Base-by-base conservation (phyloP, 2,113 vertebrate genomes). In the Neotoma lepida region DNA sequence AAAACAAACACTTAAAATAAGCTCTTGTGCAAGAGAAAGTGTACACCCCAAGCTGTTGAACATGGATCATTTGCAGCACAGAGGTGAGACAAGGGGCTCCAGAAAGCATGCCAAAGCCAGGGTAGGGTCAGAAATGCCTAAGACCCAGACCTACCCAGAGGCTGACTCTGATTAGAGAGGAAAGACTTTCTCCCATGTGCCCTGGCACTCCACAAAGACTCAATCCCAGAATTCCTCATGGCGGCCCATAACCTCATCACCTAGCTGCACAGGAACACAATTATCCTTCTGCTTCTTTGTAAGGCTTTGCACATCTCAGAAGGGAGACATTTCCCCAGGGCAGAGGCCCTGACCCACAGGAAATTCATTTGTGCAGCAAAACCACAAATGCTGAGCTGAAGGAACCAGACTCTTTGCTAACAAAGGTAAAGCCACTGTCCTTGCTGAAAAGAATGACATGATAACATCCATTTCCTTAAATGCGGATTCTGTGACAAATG, bases 231-330 rank as follows among this genome's bases (percentile, higher is more conserved):
- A 66, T 41, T 68, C 9, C 10, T 56, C 61, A 61, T 24, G 35
- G 74, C 49, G 8, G n/a, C 73, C 39, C 0, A 1, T 1, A 6
- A 22, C 7, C 17, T 1, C 0, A 1, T 30, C 41, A 58, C n/a
- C 22, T 28, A 54, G 35, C 9, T 9, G 15, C 3, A 0, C 2
- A 33, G 13, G 22, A 20, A 39, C 51, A 49, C 17, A 39, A 28
- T 0, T 56, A 33, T 61, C 87, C 46, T 74, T 9, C 39, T 18
- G n/a, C 54, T 63, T 51, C 91, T 78, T 28, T 4, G 2, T 39
- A 26, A n/a, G 28, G 15, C 17, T 88, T 63, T 74, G 70, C 46
- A 26, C 61, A 35, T 85, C 85, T 51, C 49, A 1, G 35, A 92
- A 44, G 30, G 8, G 33, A 30, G 61, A 61, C 63, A 22, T 35